Percentiles rank a stretch among this genome's conserved stretches.
These are phyloP conservation scores for Chymomyza fuscimana DNA, from an alignment of 2,888 invertebrate genomes.

Conservation along the genomic window DNA sequence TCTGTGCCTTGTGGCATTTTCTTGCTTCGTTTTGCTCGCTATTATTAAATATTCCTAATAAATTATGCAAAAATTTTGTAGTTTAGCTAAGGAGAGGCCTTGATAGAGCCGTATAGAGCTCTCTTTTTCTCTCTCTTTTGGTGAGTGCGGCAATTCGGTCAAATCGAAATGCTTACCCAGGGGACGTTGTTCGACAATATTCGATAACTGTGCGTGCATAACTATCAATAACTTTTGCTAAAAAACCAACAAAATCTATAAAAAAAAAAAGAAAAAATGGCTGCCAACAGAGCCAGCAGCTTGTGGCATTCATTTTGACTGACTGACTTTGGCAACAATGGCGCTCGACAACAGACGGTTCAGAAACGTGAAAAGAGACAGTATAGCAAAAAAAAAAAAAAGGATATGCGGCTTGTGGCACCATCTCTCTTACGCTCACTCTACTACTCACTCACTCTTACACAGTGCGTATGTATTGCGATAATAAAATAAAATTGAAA, in stretches of 20 bases:
- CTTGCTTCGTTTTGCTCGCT: neutral
- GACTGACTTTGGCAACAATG: constrained; percentile 33
- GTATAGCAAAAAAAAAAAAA: constrained; percentile 43
- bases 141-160: constrained; percentile 34
- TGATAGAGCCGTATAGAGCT: neutral
- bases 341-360: neutral
- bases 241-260: constrained; percentile 32
- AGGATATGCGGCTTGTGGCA: constrained; percentile 41
- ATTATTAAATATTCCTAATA: constrained; percentile 72
- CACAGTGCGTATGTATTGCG: constrained; percentile 36
- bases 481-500: constrained; percentile 74
- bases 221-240: constrained; percentile 62
- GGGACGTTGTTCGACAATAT: neutral
- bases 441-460: neutral
- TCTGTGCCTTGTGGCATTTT: constrained; percentile 70
- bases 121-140: too few relatives aligned
- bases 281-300: constrained; percentile 12
- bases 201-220: constrained; percentile 37
- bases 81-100: constrained; percentile 44
- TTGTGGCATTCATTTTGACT: constrained; percentile 14
- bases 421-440: too few relatives aligned
- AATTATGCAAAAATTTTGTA: constrained; percentile 71
- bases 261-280: constrained; percentile 16
- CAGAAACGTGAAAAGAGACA: neutral
- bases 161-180: constrained; percentile 52